Conservation (phyloP, 2,888 invertebrate genomes). For the Philonicus albiceps region DNA sequence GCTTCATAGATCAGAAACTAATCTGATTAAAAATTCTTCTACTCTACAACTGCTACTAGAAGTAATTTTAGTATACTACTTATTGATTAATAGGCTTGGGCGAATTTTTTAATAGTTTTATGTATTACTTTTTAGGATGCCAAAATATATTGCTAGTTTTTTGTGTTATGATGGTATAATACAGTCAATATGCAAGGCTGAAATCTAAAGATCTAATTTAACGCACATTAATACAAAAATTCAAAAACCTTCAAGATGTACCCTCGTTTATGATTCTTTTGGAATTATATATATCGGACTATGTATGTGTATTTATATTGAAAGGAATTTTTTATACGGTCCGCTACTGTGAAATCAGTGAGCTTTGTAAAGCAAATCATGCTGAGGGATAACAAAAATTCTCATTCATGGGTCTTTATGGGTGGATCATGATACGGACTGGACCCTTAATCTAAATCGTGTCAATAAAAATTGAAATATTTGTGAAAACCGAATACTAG, state of each 20-base stretch:
- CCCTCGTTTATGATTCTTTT: background rate
- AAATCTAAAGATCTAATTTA: background rate
- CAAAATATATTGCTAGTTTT: too few species aligned
- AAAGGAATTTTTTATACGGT: constrained; percentile 9
- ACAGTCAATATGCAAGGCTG: too few species aligned
- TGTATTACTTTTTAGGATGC: too few species aligned
- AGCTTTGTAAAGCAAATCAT: constrained; percentile 37
- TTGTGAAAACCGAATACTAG: constrained; percentile 23
- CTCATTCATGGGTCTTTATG: constrained; percentile 33
- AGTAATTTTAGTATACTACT: too few species aligned
- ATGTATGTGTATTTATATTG: background rate
- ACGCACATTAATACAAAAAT: background rate
- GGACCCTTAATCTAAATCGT: constrained; percentile 33
- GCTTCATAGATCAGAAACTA: too few species aligned
- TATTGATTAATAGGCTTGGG: too few species aligned
- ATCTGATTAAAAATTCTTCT: too few species aligned
- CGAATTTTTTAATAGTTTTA: too few species aligned
- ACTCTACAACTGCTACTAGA: too few species aligned
- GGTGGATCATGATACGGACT: constrained; percentile 24
- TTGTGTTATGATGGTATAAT: too few species aligned
- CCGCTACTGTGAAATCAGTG: background rate
- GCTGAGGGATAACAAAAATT: constrained; percentile 28
- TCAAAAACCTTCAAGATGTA: background rate
- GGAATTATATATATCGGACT: background rate
- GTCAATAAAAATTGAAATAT: constrained; percentile 41